Evolutionary conservation across 2,888 invertebrate genomes (phyloP), one percentile per base, ranked within the genome.

Genomic region (Stratiomys singularior): DNA sequence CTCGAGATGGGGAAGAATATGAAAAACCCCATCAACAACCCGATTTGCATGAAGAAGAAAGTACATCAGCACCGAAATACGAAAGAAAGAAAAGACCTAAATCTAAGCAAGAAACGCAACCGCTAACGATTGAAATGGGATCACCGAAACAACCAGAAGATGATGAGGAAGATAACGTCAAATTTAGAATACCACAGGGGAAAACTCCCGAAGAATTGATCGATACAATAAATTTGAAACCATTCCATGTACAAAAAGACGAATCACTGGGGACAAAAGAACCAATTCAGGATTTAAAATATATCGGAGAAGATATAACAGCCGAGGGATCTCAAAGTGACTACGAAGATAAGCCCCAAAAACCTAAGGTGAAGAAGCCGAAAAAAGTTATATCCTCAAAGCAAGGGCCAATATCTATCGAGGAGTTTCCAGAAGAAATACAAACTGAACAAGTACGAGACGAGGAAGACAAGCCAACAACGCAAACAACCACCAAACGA

Each of bases 281-380:
- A 79, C 84, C 25, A 83, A 86, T 21, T 82, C 82, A 37, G 86
- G 83, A 72, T 76, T 82, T 37, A 83, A 84, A 80, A 83, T 85
- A 78, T 0, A 85, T 87, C 47, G 86, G 86, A 64, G 82, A 85
- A 63, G 86, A 86, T 79, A 83, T 85, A 78, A 82, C 85, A 28
- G 84, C 85, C 79, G 83, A 85, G 1, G 85, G 86, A 79, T 82
- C 85, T 0, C 84, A 82, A 86, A 79, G 83, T 85, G 82, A 37
- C 37, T 3, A 37, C 9, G 82, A 83, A 84, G 78, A 86, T 1
- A 86, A 87, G 60, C 81, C 81, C 1, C 58, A 79, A 47, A 78
- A 78, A 76, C 79, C 78, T 1, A 81, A 81, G 80, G 58, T 77
- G 37, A 69, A 58, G 81, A 86, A 81, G 52, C 56, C 18, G 80